Conservation (phyloP, 2,113 vertebrate genomes). For the Vidua chalybeata region DNA sequence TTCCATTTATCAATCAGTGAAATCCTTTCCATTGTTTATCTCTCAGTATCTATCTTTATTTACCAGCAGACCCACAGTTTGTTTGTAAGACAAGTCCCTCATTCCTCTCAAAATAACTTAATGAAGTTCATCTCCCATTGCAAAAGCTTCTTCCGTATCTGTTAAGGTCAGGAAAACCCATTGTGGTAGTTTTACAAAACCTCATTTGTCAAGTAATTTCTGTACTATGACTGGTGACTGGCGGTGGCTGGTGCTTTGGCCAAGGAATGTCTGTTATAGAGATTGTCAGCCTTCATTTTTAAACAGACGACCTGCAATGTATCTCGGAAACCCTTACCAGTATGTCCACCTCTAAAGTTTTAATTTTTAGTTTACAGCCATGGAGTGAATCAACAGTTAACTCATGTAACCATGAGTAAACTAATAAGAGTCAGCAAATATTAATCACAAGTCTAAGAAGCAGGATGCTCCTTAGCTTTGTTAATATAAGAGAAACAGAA, state of each 20-base stretch:
- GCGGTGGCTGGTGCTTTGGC: background rate
- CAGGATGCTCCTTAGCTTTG: background rate
- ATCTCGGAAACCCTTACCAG: background rate
- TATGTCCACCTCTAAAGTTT: background rate
- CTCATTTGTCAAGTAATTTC: background rate
- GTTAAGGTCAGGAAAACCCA: background rate
- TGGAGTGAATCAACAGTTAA: background rate
- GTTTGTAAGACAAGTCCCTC: background rate
- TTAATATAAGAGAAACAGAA: background rate
- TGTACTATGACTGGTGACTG: background rate
- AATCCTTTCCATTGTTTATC: background rate
- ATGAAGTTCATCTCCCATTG: background rate
- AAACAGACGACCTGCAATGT: background rate
- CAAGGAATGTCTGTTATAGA: background rate
- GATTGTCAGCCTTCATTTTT: background rate
- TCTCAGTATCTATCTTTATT: background rate
- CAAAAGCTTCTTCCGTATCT: background rate
- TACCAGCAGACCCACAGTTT: background rate
- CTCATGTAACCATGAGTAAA: background rate
- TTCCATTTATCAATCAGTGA: background rate
- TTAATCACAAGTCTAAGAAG: background rate
- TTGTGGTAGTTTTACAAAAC: background rate
- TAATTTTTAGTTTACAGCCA: background rate
- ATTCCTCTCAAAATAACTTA: background rate
- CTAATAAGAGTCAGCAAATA: background rate